Base-by-base conservation (phyloP, 1,140 invertebrate species). In the Danaus melanippus region DNA sequence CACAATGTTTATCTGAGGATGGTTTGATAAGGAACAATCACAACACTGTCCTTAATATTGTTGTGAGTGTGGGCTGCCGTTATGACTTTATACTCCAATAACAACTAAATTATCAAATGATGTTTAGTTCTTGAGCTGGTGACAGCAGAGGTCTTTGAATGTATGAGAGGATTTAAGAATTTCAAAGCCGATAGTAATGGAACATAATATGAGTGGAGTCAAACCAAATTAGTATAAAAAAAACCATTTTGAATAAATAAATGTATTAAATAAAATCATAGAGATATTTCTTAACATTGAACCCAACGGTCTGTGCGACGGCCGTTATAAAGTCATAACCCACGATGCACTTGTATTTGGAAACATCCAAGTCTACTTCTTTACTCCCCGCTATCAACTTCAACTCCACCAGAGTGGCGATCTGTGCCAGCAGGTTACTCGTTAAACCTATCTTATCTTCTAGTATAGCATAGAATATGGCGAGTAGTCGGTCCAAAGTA, bases 381-480 rank as follows among this genome's bases (percentile, higher is more conserved):
- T 91, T 91, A 8, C 89, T 86, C 0, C 89, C 86, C 1, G 89
- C 88, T 32, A 95, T 80, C 10, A 95, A 80, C 63, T 92, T 92
- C 9, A 95, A 82, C 67, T 92, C 90, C 8, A 93, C 92, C 62
- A 95, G 86, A 9, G 92, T 93, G 6, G 92, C 91, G 65, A 95
- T 92, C 84, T 96, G 95, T 1, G 92, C 90, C 8, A 95, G 88
- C 11, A 97, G 86, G 80, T 93, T 93, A 58, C 94, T 94, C 58
- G 95, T 96, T 10, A 97, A 89, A 21, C 93, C 92, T 32, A 96
- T 92, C 74, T 92, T 93, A 47, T 95, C 93, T 47, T 96, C 93
- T 10, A 96, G 84, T 66, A 98, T 96, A 1, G 94, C 92, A 87
- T 96, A 97, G 85, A 97, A 98, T 66, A 98, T 97, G 3, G 95